Conservation (phyloP, 2,113 vertebrate genomes). For the Hippocampus abdominalis region DNA sequence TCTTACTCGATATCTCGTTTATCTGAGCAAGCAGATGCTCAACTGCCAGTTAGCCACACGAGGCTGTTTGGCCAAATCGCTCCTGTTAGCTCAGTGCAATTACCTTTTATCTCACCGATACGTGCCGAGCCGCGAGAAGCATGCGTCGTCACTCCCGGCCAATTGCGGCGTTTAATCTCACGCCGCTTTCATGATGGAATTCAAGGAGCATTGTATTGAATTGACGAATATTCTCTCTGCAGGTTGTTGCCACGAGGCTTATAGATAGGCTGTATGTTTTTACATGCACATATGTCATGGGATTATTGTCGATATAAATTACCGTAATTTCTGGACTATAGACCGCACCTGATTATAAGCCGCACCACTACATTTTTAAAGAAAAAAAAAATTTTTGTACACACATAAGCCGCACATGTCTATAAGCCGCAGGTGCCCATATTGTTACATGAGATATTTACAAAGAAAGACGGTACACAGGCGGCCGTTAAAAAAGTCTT, state of each 20-base stretch:
- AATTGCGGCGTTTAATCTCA: conserved; percentile 10
- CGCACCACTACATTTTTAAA: too few relatives aligned
- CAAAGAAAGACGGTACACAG: too few relatives aligned
- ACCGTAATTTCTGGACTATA: too few relatives aligned
- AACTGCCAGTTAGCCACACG: conserved; percentile 38
- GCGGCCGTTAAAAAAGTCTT: too few relatives aligned
- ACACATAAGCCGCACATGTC: too few relatives aligned
- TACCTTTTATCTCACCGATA: conserved; percentile 20
- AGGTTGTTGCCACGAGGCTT: background rate
- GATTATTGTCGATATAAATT: too few relatives aligned
- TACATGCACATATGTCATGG: too few relatives aligned
- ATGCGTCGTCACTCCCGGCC: background rate
- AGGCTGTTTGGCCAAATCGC: conserved; percentile 19
- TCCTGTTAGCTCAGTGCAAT: conserved; percentile 40
- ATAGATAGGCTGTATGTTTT: too few relatives aligned
- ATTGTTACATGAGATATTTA: too few relatives aligned
- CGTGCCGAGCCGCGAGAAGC: background rate
- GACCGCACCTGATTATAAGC: too few relatives aligned
- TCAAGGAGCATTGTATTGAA: conserved; percentile 4
- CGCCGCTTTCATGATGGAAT: conserved; percentile 34
- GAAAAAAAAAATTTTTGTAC: too few relatives aligned
- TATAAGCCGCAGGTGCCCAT: too few relatives aligned
- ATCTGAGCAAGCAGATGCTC: conserved; percentile 35
- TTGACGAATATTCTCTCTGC: conserved; percentile 5
- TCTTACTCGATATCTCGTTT: conserved; percentile 28